Percentiles rank a stretch among this genome's conserved stretches.
Conservation (phyloP, 2,888 invertebrate species). For the Melanophora roralis region DNA sequence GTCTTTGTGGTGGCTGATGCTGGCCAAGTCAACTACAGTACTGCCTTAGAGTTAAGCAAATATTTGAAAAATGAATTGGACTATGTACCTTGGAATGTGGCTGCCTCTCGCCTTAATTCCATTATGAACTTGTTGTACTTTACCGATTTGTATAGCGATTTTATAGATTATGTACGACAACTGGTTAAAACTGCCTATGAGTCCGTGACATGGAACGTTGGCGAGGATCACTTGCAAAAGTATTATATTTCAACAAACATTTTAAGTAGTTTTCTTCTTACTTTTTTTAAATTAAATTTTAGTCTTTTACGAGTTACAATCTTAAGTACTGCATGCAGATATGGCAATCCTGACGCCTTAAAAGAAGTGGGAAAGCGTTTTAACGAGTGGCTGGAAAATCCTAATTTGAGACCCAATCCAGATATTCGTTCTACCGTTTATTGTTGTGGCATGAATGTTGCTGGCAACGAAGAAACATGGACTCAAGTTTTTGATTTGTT, state of each 20-base stretch:
- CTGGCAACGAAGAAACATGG: conserved; percentile 84
- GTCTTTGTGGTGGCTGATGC: conserved; percentile 88
- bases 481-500: conserved; percentile 85
- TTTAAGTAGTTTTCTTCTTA: background rate
- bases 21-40: conserved; percentile 81
- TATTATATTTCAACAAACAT: conserved; percentile 60
- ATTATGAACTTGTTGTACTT: conserved; percentile 80
- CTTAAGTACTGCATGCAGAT: conserved; percentile 81
- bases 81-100: conserved; percentile 88
- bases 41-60: conserved; percentile 84
- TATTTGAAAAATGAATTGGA: conserved; percentile 83
- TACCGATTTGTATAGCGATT: conserved; percentile 78
- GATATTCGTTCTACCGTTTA: conserved; percentile 83
- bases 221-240: conserved; percentile 77
- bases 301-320: conserved; percentile 82
- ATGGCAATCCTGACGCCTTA: conserved; percentile 81
- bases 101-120: conserved; percentile 78
- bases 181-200: conserved; percentile 80
- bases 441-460: conserved; percentile 83
- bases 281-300: conserved; percentile 75
- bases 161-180: conserved; percentile 81
- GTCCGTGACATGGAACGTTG: conserved; percentile 81
- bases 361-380: conserved; percentile 81
- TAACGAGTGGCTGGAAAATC: conserved; percentile 80
- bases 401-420: conserved; percentile 79